These are phyloP conservation scores for Drosophila atripex DNA, from an alignment of 2,888 invertebrate species.

Conservation along the genomic window DNA sequence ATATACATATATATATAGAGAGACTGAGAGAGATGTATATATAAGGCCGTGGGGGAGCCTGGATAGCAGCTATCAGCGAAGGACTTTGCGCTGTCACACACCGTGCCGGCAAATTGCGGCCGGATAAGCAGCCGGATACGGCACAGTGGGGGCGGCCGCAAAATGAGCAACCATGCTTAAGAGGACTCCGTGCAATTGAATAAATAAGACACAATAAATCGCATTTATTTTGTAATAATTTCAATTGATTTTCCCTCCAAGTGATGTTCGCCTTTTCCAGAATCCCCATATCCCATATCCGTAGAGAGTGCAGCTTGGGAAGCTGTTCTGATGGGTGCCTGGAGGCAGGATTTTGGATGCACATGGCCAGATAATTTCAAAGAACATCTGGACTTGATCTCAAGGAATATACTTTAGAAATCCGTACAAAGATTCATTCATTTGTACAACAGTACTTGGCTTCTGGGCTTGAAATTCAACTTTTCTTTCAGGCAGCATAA, in stretches of 20 bases:
- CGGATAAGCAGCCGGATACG: slow-evolving; percentile 36
- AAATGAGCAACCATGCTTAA: slow-evolving; percentile 54
- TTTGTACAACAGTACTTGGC: background rate
- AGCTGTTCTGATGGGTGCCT: background rate
- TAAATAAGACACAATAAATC: slow-evolving; percentile 70
- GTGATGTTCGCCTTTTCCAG: too few relatives aligned
- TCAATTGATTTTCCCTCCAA: slow-evolving; percentile 52
- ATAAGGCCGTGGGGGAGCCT: slow-evolving; percentile 13
- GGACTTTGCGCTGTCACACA: slow-evolving; percentile 73
- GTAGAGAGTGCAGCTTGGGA: too few relatives aligned
- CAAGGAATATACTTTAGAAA: background rate
- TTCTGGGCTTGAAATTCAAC: slow-evolving; percentile 1
- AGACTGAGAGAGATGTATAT: background rate
- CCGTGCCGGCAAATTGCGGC: slow-evolving; percentile 66
- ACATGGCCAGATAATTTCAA: slow-evolving; percentile 19
- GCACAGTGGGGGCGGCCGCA: slow-evolving; percentile 19
- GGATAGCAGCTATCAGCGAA: slow-evolving; percentile 60
- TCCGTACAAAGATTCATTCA: background rate
- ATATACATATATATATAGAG: slow-evolving; percentile 41
- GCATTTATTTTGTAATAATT: slow-evolving; percentile 71
- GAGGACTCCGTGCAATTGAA: slow-evolving; percentile 59
- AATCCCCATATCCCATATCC: too few relatives aligned
- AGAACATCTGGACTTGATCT: slow-evolving; percentile 19
- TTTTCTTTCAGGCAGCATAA: slow-evolving; percentile 36
- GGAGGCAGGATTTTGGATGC: background rate